These are phyloP conservation scores for Erpobdella octoculata DNA, from an alignment of 2,888 invertebrate genomes.

Conservation along the genomic window DNA sequence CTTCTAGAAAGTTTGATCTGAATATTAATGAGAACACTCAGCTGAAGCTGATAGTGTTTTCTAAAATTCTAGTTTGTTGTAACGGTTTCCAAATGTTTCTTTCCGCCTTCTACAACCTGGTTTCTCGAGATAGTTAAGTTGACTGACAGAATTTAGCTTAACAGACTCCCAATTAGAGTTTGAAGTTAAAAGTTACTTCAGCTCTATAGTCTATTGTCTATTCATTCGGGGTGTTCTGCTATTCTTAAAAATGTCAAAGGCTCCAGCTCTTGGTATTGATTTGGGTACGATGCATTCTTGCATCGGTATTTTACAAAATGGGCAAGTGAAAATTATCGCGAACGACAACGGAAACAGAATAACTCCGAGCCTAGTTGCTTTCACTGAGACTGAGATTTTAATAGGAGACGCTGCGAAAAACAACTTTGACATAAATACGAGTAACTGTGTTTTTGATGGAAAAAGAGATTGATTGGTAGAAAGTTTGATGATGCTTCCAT, in stretches of 20 bases:
- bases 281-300: slow-evolving; percentile 55
- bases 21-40: no score
- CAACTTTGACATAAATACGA: slow-evolving; percentile 63
- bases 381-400: slow-evolving; percentile 56
- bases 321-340: slow-evolving; percentile 54
- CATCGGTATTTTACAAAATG: slow-evolving; percentile 50
- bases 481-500: slow-evolving; percentile 70
- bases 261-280: slow-evolving; percentile 37
- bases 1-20: no score
- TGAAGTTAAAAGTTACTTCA: no score
- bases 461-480: slow-evolving; percentile 70
- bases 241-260: slow-evolving; percentile 32
- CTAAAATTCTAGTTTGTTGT: no score
- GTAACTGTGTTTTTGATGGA: slow-evolving; percentile 61
- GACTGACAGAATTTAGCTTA: no score
- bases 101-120: no score
- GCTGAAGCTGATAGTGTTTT: no score
- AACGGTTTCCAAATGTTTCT: no score
- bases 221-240: no score
- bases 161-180: no score
- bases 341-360: slow-evolving; percentile 63
- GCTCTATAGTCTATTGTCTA: no score
- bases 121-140: no score
- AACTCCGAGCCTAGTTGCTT: slow-evolving; percentile 68
- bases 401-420: slow-evolving; percentile 54